Base-by-base conservation (phyloP, 1,140 invertebrate species). In the Phymastichus coffea region DNA sequence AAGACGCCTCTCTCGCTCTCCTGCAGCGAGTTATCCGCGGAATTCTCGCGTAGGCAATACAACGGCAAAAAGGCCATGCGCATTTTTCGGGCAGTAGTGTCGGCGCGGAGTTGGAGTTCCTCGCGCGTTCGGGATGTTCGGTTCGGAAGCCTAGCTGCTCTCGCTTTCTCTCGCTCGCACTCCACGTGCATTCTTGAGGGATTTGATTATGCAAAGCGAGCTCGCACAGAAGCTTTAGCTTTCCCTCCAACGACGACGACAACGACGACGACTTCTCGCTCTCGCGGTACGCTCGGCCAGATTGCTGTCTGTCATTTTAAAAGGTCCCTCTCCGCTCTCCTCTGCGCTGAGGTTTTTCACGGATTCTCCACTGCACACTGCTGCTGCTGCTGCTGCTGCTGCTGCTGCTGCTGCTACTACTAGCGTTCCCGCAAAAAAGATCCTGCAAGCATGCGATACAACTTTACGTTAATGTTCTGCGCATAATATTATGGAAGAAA, bases 11-110 rank as follows among this genome's bases (percentile, higher is more conserved):
- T 19, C 37, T 53, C 37, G 33, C 33, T 10, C 52, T 20, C 52
- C 6, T 12, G 17, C 38, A 4, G 65, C 64, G 57, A 66, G 58
- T 59, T 65, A 70, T 67, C 64, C 57, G 51, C 58, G 68, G 65
- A 70, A 70, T 70, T 68, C n/a, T 63, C 61, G 48, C 35, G 41
- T 15, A 23, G 15, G 40, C 37, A 52, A 51, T 51, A 51, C 28
- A 52, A 26, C 19, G 37, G 12, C 54, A 51, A 58, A 58, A 51
- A 14, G 10, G 14, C 3, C 3, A 17, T n/a, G 25, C 41, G 65
- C 66, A 75, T 75, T 75, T 75, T 76, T 75, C 66, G 69, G 58
- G 70, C n/a, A n/a, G n/a, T n/a, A n/a, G n/a, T n/a, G n/a, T n/a
- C n/a, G n/a, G n/a, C n/a, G n/a, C n/a, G n/a, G n/a, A n/a, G n/a